Percentiles rank a stretch among this genome's conserved stretches.
phyloP scores from a whole-genome alignment of 2,113 vertebrate species.

The Halichoeres trimaculatus region DNA sequence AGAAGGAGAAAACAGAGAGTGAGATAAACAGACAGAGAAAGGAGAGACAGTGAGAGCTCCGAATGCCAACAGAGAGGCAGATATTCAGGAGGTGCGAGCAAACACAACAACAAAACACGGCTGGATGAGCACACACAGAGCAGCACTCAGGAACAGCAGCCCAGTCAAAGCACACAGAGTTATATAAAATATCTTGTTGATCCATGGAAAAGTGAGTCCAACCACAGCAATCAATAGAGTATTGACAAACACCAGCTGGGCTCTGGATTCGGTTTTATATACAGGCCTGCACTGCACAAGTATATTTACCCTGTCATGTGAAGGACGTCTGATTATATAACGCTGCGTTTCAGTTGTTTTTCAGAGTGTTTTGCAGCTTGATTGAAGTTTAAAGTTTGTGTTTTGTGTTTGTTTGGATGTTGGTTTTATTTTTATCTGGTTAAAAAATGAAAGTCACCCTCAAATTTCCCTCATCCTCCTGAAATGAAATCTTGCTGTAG shows the following conservation, averaged over 20 bases:
- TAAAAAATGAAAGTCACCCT: background rate
- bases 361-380: background rate
- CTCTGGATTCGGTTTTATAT: constrained; percentile 35
- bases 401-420: background rate
- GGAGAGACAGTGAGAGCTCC: constrained; percentile 45
- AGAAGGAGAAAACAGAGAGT: background rate
- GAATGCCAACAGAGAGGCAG: constrained; percentile 33
- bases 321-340: background rate
- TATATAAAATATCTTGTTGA: constrained; percentile 70
- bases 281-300: background rate
- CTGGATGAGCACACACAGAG: constrained; percentile 28
- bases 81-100: constrained; percentile 25
- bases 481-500: too few relatives aligned
- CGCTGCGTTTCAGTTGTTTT: background rate
- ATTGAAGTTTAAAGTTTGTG: background rate
- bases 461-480: background rate
- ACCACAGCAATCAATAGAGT: constrained; percentile 54
- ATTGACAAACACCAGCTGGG: constrained; percentile 50
- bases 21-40: constrained; percentile 24
- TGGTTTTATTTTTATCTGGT: background rate
- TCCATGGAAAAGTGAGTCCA: constrained; percentile 66
- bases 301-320: background rate
- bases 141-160: constrained; percentile 19
- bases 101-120: constrained; percentile 34
- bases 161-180: constrained; percentile 43